These are phyloP conservation scores for Oryzias dopingdopingensis DNA, from an alignment of 2,797 vertebrate genomes.

Conservation along the genomic window DNA sequence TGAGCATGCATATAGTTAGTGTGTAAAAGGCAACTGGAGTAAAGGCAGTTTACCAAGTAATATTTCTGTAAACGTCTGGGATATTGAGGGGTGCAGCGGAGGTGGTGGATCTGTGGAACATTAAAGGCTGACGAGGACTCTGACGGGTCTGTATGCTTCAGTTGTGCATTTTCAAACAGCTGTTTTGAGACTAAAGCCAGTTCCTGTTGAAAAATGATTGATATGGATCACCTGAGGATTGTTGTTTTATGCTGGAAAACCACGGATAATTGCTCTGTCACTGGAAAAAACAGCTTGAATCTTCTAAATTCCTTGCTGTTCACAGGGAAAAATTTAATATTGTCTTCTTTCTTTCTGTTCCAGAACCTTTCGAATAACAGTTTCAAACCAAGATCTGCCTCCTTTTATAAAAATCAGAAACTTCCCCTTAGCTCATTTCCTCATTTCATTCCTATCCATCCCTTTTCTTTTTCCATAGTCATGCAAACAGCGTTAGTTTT, in stretches of 20 bases:
- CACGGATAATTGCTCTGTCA: conserved; percentile 29
- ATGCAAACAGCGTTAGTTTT: conserved; percentile 49
- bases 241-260: conserved; percentile 38
- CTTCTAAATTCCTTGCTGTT: conserved; percentile 36
- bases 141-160: conserved; percentile 19
- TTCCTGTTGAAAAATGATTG: conserved; percentile 45
- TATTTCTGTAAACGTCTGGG: conserved; percentile 23
- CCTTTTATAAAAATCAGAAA: conserved; percentile 40
- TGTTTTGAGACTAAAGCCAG: conserved; percentile 50
- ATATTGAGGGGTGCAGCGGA: conserved; percentile 13
- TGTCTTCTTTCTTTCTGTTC: conserved; percentile 30
- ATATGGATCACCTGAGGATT: conserved; percentile 68
- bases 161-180: conserved; percentile 44
- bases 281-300: conserved; percentile 24
- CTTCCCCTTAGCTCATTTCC: conserved; percentile 30
- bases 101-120: conserved; percentile 11
- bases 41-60: conserved; percentile 53
- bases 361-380: conserved; percentile 32
- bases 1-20: conserved; percentile 50
- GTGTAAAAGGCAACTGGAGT: conserved; percentile 56
- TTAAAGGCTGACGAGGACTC: conserved; percentile 23
- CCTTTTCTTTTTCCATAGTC: conserved; percentile 24
- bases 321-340: conserved; percentile 44
- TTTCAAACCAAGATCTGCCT: conserved; percentile 39
- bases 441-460: conserved; percentile 9